Evolutionary conservation across 2,888 invertebrate species (phyloP).

Genomic region (Drosophila rellima): DNA sequence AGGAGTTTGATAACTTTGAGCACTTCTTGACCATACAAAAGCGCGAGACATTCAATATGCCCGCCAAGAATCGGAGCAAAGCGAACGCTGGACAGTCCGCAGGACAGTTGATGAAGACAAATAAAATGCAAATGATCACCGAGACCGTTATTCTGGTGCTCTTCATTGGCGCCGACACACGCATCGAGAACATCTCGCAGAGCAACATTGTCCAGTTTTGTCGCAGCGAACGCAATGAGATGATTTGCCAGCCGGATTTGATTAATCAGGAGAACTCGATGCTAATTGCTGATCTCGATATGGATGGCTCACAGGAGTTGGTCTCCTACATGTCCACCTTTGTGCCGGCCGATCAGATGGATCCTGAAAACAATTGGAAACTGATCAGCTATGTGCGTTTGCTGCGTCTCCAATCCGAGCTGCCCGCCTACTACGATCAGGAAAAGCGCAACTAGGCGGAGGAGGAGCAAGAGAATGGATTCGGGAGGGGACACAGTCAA

Average conservation of each 20-base stretch:
- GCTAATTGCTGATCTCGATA: constrained; percentile 91
- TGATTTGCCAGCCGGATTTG: constrained; percentile 91
- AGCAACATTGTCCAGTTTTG: constrained; percentile 92
- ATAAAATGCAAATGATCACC: constrained; percentile 87
- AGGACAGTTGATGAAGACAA: constrained; percentile 68
- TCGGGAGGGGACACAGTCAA: too few species aligned
- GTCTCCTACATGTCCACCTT: constrained; percentile 92
- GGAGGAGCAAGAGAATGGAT: not conserved
- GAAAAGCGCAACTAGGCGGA: constrained; percentile 63
- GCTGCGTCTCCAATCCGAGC: constrained; percentile 90
- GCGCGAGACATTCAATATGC: constrained; percentile 76
- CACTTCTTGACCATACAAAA: constrained; percentile 75
- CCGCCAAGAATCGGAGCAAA: constrained; percentile 68
- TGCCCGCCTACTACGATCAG: constrained; percentile 89
- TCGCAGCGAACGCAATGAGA: constrained; percentile 81
- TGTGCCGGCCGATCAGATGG: constrained; percentile 75
- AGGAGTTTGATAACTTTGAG: constrained; percentile 81
- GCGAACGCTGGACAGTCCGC: constrained; percentile 22
- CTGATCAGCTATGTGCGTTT: constrained; percentile 90
- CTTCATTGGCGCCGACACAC: constrained; percentile 90
- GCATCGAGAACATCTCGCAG: constrained; percentile 92
- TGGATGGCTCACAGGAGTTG: constrained; percentile 91
- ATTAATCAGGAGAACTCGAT: constrained; percentile 91
- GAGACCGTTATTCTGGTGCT: constrained; percentile 92
- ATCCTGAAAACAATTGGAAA: constrained; percentile 86